Conservation (phyloP, 2,888 invertebrate species). For the Venustoraphidia nigricollis region DNA sequence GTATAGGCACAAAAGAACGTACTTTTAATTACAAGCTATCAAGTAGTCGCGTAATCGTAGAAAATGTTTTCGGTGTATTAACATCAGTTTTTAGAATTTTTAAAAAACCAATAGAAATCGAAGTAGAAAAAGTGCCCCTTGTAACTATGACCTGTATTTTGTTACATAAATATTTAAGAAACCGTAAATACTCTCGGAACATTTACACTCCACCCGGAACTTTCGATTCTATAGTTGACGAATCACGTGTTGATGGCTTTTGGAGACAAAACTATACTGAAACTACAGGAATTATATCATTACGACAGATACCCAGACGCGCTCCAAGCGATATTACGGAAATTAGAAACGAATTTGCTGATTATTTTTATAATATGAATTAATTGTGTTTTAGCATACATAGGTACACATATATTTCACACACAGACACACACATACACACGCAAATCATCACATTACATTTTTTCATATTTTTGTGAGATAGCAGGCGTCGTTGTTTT, state of each 20-base stretch:
- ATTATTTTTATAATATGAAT: background rate
- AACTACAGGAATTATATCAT: background rate
- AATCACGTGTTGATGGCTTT: background rate
- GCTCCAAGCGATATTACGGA: constrained; percentile 6
- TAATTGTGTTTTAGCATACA: too few relatives aligned
- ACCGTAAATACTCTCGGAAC: constrained; percentile 5
- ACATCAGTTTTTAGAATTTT: constrained; percentile 6
- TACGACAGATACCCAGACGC: constrained; percentile 4
- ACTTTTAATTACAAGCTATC: constrained; percentile 13
- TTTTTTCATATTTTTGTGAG: too few relatives aligned
- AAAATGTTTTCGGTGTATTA: constrained; percentile 13
- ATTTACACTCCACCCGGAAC: constrained; percentile 7
- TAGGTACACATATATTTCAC: too few relatives aligned
- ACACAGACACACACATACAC: too few relatives aligned
- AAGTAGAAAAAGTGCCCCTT: too few relatives aligned
- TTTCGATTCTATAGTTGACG: background rate
- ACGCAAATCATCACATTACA: too few relatives aligned
- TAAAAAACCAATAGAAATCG: too few relatives aligned
- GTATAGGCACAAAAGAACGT: constrained; percentile 9
- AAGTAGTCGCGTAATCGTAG: constrained; percentile 10
- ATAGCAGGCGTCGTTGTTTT: too few relatives aligned
- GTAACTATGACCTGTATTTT: background rate
- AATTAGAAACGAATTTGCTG: constrained; percentile 6
- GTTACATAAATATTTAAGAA: constrained; percentile 9
- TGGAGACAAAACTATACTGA: background rate